Evolutionary conservation across 2,797 vertebrate genomes (phyloP).

Genomic region (Hippocampus kuda): DNA sequence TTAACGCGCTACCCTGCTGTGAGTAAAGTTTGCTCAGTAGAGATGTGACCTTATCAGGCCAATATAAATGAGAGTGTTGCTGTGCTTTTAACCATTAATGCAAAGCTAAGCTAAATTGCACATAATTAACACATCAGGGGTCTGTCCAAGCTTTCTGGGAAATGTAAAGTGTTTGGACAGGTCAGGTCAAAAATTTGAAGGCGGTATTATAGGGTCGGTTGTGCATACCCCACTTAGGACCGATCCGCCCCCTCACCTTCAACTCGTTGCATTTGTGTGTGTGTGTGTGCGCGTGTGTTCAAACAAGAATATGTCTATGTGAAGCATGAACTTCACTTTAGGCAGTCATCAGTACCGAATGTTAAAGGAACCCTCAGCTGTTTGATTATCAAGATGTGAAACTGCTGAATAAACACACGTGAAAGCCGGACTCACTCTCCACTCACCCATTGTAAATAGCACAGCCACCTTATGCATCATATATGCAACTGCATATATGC

Average conservation of each 20-base stretch:
- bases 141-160: not conserved
- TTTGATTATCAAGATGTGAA: too few relatives aligned
- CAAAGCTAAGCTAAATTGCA: not conserved
- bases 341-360: too few relatives aligned
- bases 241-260: not conserved
- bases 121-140: not conserved
- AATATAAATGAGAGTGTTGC: not conserved
- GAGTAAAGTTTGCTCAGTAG: not conserved
- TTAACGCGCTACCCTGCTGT: not conserved
- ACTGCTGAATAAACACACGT: too few relatives aligned
- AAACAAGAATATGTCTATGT: too few relatives aligned
- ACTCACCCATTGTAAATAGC: too few relatives aligned
- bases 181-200: not conserved
- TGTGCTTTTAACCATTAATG: not conserved
- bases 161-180: conserved; percentile 1
- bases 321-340: too few relatives aligned
- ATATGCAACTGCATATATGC: too few relatives aligned
- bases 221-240: not conserved
- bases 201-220: not conserved
- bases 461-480: too few relatives aligned
- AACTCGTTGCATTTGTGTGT: too few relatives aligned
- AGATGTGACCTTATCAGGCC: not conserved
- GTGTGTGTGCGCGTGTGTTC: too few relatives aligned
- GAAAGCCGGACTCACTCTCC: too few relatives aligned
- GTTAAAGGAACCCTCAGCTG: too few relatives aligned